Base-by-base conservation (phyloP, 2,797 vertebrate species). In the Benthosema pterotum region DNA sequence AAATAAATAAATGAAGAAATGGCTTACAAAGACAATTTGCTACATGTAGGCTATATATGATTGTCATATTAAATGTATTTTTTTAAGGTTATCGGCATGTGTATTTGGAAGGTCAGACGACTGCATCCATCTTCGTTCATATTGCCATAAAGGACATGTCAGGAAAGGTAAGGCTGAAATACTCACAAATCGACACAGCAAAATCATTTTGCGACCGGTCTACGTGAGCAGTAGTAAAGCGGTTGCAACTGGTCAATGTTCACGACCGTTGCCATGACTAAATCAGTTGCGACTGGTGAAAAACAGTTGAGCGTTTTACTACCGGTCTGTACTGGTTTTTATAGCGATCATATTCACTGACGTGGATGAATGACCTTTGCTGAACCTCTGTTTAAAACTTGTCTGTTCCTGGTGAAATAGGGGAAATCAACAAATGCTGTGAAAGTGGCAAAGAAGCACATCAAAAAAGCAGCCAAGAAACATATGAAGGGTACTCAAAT, bases 111-210 rank as follows among this genome's bases (percentile, higher is more conserved):
- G 97, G 96, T n/a, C 95, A 98, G 89, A 94, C 95, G 47, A 95
- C 96, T 65, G 95, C 97, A 0, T 99, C 97, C 60, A 94, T 99
- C 84, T 99, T 99, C 67, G 94, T 99, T 74, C 97, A 99, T 4
- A 90, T 99, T 67, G 87, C 94, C 18, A 84, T 98, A 73, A 93
- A 90, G 76, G 93, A 97, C 75, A 79, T 94, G 68, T 83, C 94
- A 43, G 95, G 94, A 94, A 99, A 98, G 95, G 97, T 98, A 90
- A 84, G 91, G 5, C 25, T 18, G 67, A 67, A 22, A 12, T 48
- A 66, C 19, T 48, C 18, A 46, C n/a, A n/a, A n/a, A n/a, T n/a
- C n/a, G n/a, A n/a, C n/a, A n/a, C n/a, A n/a, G n/a, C n/a, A n/a
- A n/a, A n/a, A n/a, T n/a, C n/a, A n/a, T n/a, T n/a, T n/a, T n/a